Percentiles rank a stretch among this genome's conserved stretches.
Evolutionary conservation across 2,113 vertebrate species (phyloP).

Genomic region (Fregata magnificens): DNA sequence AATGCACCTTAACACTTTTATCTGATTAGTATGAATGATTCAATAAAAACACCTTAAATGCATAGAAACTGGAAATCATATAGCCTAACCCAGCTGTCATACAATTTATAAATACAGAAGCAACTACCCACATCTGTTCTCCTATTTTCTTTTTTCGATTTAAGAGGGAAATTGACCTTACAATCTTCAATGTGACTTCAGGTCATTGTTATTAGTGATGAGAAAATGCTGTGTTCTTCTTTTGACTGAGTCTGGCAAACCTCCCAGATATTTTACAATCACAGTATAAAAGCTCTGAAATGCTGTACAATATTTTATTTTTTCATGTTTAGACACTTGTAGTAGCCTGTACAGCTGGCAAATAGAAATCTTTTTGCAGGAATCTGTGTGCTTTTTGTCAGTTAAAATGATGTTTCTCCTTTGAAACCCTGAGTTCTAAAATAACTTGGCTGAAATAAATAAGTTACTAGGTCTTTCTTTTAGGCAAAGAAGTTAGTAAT

Average conservation of each 20-base stretch:
- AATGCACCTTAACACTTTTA: neutral
- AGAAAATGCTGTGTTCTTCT: slow-evolving; percentile 65
- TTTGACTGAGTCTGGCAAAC: slow-evolving; percentile 62
- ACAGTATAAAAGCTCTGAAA: slow-evolving; percentile 45
- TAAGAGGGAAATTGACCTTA: slow-evolving; percentile 70
- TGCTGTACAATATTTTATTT: slow-evolving; percentile 25
- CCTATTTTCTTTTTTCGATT: slow-evolving; percentile 64
- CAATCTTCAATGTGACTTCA: slow-evolving; percentile 61
- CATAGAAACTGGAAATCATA: slow-evolving; percentile 24
- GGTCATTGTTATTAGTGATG: slow-evolving; percentile 70
- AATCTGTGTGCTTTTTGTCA: neutral
- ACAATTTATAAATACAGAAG: slow-evolving; percentile 62
- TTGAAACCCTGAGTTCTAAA: neutral
- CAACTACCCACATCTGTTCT: slow-evolving; percentile 54
- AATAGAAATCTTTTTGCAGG: slow-evolving; percentile 27
- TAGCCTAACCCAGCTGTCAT: slow-evolving; percentile 49
- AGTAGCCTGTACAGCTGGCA: neutral
- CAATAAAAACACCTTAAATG: slow-evolving; percentile 14
- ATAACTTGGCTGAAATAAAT: neutral
- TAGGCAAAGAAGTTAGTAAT: neutral
- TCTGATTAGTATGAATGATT: slow-evolving; percentile 37
- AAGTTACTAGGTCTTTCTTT: neutral
- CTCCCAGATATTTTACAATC: slow-evolving; percentile 69
- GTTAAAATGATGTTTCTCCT: neutral
- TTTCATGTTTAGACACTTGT: slow-evolving; percentile 27